Evolutionary conservation across 53 echinoderm and acorn worm species (phyloP).

Genomic region (Arbacia lixula): DNA sequence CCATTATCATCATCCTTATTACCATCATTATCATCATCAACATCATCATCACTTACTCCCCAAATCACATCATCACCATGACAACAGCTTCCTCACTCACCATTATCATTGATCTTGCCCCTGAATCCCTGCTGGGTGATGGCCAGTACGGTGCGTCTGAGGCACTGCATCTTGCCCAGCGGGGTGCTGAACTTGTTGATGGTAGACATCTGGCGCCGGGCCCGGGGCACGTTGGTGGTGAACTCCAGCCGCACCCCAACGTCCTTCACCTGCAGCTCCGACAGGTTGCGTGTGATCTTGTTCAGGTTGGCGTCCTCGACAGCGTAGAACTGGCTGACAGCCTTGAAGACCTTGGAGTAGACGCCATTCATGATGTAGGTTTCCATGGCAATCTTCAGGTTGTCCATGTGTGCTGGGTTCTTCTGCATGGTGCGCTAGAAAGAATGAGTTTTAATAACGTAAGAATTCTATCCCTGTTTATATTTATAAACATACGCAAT

Average conservation of each 20-base stretch:
- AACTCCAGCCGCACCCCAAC: conserved; percentile 87
- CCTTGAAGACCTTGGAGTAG: conserved; percentile 91
- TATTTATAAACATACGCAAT: too few relatives aligned
- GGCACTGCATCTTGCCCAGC: conserved; percentile 91
- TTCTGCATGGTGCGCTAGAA: conserved; percentile 55
- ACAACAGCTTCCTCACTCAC: conserved; percentile 15
- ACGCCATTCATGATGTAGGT: conserved; percentile 93
- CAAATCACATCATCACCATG: not conserved
- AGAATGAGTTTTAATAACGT: too few relatives aligned
- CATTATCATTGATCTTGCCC: conserved; percentile 51
- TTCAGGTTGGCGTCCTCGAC: conserved; percentile 94
- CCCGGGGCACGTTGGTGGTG: conserved; percentile 91
- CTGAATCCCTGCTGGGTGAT: conserved; percentile 91
- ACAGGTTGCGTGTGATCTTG: conserved; percentile 93
- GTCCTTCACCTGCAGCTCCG: conserved; percentile 90
- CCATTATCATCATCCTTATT: not conserved
- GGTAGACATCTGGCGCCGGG: conserved; percentile 84
- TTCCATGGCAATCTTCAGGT: conserved; percentile 97
- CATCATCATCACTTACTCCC: not conserved
- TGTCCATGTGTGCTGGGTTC: conserved; percentile 90
- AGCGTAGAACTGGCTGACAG: conserved; percentile 86
- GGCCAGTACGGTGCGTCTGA: conserved; percentile 83
- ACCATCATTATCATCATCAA: not conserved
- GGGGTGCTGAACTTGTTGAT: conserved; percentile 89
- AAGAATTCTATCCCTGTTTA: too few relatives aligned